These are phyloP conservation scores for Aspiorhynchus laticeps DNA, from an alignment of 2,113 vertebrate species.

Conservation along the genomic window DNA sequence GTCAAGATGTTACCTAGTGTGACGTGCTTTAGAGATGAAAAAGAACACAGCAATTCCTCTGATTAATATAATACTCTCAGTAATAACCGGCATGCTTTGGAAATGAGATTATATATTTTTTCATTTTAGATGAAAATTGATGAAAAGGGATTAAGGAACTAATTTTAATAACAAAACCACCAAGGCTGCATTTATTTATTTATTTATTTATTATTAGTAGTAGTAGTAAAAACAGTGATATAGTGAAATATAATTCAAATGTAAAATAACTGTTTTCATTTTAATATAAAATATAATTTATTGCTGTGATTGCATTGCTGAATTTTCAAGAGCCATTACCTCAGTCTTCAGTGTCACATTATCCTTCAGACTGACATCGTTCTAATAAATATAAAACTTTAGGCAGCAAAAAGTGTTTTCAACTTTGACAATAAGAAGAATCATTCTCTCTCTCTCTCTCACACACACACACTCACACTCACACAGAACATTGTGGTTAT, in stretches of 20 bases:
- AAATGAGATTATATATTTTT: not conserved
- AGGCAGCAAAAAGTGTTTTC: not conserved
- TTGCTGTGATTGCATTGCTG: too few relatives aligned
- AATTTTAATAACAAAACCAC: not conserved
- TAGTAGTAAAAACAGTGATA: not conserved
- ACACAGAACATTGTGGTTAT: too few relatives aligned
- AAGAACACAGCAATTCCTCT: not conserved
- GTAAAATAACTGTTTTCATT: too few relatives aligned
- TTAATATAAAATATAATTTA: too few relatives aligned
- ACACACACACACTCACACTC: too few relatives aligned
- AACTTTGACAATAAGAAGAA: too few relatives aligned
- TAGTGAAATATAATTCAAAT: not conserved
- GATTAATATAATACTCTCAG: not conserved
- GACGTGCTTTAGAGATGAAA: not conserved
- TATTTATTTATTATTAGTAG: too few relatives aligned
- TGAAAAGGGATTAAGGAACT: not conserved
- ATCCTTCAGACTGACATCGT: not conserved
- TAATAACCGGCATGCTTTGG: constrained; percentile 8
- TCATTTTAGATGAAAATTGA: not conserved
- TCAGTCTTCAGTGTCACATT: not conserved
- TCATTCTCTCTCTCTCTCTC: too few relatives aligned
- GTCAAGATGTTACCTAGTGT: not conserved
- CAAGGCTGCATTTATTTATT: not conserved
- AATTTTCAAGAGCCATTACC: not conserved
- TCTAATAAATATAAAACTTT: not conserved